A percentile compares a stretch with the other conserved stretches of the same genome.
Evolutionary conservation across 1,140 invertebrate species (phyloP).

Genomic region (Plectrocnemia conspersa): DNA sequence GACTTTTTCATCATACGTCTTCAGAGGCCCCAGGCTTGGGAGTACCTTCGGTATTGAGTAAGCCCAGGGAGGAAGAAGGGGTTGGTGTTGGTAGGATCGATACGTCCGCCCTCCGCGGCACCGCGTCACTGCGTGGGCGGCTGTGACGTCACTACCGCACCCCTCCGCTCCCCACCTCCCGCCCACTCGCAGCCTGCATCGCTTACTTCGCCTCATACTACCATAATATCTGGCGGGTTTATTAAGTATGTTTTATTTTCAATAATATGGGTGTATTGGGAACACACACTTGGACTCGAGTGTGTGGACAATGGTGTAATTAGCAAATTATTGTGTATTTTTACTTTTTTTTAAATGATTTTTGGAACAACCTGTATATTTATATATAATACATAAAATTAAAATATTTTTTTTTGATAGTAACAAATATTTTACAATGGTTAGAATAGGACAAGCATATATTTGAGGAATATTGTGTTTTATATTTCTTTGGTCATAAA

Average conservation of each 20-base stretch:
- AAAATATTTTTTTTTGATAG: no score
- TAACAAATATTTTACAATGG: no score
- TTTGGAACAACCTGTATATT: no score
- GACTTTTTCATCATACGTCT: no score
- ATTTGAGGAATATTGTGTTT: no score
- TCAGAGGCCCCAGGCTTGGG: no score
- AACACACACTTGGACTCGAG: background rate
- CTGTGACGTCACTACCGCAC: slow-evolving; percentile 16
- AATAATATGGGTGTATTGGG: slow-evolving; percentile 13
- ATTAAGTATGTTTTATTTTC: slow-evolving; percentile 22
- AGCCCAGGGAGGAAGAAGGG: slow-evolving; percentile 7
- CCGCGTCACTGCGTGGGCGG: slow-evolving; percentile 21
- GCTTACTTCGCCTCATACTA: background rate
- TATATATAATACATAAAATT: no score
- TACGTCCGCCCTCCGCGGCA: slow-evolving; percentile 1
- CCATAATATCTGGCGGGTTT: background rate
- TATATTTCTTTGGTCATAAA: no score
- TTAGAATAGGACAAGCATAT: no score
- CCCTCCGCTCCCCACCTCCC: background rate
- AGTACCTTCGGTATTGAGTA: slow-evolving; percentile 5
- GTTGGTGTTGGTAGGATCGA: slow-evolving; percentile 11
- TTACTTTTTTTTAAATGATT: no score
- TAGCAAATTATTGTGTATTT: no score
- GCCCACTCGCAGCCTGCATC: background rate
- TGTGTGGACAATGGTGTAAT: background rate